Evolutionary conservation across 2,797 vertebrate genomes (phyloP).

Genomic region (Dendrocincla fuliginosa): DNA sequence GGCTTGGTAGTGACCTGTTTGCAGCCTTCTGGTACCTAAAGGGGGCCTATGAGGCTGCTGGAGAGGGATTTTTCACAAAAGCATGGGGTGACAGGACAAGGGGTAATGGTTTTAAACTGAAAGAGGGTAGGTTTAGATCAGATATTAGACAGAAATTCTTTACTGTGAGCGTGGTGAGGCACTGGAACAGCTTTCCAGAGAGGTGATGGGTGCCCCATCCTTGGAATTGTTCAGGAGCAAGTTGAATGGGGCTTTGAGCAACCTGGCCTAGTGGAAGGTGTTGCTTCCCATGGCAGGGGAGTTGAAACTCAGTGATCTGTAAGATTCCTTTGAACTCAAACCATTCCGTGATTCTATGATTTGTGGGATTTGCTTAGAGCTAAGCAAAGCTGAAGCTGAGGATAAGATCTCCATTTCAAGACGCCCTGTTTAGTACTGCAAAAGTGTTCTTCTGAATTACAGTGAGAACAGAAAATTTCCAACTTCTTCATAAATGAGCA

Average conservation of each 20-base stretch:
- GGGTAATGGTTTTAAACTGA: background rate
- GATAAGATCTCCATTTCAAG: background rate
- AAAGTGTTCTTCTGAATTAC: background rate
- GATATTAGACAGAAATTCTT: background rate
- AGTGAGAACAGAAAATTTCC: background rate
- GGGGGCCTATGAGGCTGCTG: too few relatives aligned
- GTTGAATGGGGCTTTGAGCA: background rate
- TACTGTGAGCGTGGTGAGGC: background rate
- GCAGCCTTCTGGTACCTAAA: background rate
- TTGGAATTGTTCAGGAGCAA: background rate
- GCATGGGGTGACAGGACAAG: background rate
- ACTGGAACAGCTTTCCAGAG: background rate
- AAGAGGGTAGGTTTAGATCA: background rate
- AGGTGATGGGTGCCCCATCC: background rate
- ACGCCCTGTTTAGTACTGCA: background rate
- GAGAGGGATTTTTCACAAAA: background rate
- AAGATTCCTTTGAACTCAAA: background rate
- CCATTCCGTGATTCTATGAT: background rate
- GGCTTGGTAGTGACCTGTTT: fast-evolving
- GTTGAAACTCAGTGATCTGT: background rate
- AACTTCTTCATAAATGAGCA: background rate
- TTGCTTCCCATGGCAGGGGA: too few relatives aligned
- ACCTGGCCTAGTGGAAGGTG: background rate
- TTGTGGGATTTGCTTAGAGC: background rate
- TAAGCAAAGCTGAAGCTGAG: background rate